These are phyloP conservation scores for Tachyglossus aculeatus DNA, from an alignment of 2,797 vertebrate genomes.

Conservation along the genomic window DNA sequence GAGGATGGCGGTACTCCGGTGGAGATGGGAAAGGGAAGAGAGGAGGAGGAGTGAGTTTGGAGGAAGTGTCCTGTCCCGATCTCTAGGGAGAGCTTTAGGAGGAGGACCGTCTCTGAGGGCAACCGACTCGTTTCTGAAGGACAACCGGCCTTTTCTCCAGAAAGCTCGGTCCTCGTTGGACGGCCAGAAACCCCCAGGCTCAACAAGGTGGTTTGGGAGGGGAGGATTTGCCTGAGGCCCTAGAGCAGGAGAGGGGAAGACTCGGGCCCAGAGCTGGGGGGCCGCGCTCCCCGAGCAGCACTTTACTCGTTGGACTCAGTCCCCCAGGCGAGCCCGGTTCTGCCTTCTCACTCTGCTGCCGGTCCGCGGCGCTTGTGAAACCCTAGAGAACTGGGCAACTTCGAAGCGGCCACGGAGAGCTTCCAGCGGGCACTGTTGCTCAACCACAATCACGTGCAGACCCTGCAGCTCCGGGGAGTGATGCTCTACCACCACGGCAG, in stretches of 20 bases:
- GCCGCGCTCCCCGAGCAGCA: rapidly evolving
- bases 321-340: neutral
- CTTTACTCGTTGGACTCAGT: rapidly evolving
- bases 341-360: neutral
- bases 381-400: slow-evolving; percentile 92
- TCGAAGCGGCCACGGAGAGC: slow-evolving; percentile 94
- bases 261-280: too few species aligned
- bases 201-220: too few species aligned
- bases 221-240: neutral
- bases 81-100: too few species aligned
- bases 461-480: slow-evolving; percentile 93
- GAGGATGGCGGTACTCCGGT: too few species aligned
- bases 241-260: neutral
- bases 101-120: too few species aligned
- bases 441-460: slow-evolving; percentile 97
- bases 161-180: too few species aligned
- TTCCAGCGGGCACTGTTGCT: slow-evolving; percentile 96
- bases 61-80: too few species aligned
- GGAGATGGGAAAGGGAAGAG: too few species aligned
- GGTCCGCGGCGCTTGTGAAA: neutral
- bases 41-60: too few species aligned
- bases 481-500: slow-evolving; percentile 98
- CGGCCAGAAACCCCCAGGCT: too few species aligned
- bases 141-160: too few species aligned
- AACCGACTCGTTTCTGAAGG: too few species aligned